Evolutionary conservation across 2,888 invertebrate species (phyloP).

Genomic region (Byasa hedistus): DNA sequence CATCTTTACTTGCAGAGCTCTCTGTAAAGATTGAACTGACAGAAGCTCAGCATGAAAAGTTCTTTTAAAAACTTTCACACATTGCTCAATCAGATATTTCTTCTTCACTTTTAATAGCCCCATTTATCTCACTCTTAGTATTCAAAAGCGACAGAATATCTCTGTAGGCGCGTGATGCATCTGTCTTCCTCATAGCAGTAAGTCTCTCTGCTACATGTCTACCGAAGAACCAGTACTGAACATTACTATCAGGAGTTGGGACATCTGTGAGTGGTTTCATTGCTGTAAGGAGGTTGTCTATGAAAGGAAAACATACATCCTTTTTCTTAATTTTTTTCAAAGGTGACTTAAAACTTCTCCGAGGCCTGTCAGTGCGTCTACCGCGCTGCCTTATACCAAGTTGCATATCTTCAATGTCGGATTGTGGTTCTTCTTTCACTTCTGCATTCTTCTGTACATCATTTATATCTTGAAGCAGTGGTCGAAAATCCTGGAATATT

Average conservation of each 20-base stretch:
- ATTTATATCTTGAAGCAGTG: constrained; percentile 37
- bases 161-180: constrained; percentile 54
- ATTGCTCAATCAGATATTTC: constrained; percentile 10
- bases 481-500: constrained; percentile 38
- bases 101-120: constrained; percentile 14
- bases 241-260: constrained; percentile 30
- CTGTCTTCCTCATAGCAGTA: constrained; percentile 54
- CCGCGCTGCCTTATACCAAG: constrained; percentile 53
- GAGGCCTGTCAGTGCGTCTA: constrained; percentile 57
- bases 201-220: constrained; percentile 63
- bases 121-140: constrained; percentile 19
- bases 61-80: background rate
- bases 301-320: constrained; percentile 51
- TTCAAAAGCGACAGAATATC: constrained; percentile 54
- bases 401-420: constrained; percentile 41
- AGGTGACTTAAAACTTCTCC: constrained; percentile 38
- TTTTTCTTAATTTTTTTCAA: constrained; percentile 37
- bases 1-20: too few relatives aligned
- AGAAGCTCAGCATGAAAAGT: too few relatives aligned
- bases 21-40: too few relatives aligned
- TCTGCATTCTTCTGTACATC: constrained; percentile 33
- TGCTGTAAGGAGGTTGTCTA: constrained; percentile 57
- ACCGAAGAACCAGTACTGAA: constrained; percentile 63
- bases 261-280: constrained; percentile 54
- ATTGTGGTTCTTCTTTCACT: constrained; percentile 52